Evolutionary conservation across 2,797 vertebrate species (phyloP).

Genomic region (Rhabdomys pumilio): DNA sequence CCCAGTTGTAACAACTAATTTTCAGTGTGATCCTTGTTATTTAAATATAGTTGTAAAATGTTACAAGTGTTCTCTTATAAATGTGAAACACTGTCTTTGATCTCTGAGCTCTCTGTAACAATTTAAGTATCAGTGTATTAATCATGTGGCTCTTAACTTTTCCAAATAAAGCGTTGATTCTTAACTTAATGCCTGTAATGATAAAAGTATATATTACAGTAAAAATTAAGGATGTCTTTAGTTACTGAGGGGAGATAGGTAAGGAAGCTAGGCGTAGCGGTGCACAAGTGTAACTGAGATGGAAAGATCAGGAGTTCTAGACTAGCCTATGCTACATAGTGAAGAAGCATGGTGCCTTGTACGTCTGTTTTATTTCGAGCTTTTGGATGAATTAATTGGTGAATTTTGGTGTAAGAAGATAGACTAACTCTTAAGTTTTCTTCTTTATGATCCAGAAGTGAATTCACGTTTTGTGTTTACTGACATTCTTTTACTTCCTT

Average conservation of each 20-base stretch:
- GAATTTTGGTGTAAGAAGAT: background rate
- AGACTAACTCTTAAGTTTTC: background rate
- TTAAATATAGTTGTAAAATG: background rate
- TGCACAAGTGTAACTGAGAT: too few relatives aligned
- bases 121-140: background rate
- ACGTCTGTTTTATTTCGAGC: background rate
- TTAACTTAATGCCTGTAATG: background rate
- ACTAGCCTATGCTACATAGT: background rate
- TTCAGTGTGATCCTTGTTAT: background rate
- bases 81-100: background rate
- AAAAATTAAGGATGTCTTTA: background rate
- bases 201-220: background rate
- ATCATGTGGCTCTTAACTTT: background rate
- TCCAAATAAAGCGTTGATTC: background rate
- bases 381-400: slow-evolving; percentile 10
- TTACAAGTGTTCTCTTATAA: background rate
- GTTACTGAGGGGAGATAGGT: background rate
- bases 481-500: slow-evolving; percentile 6
- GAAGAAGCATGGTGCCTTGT: background rate
- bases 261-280: background rate
- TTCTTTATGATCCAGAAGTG: background rate
- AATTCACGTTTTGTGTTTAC: background rate
- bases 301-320: background rate
- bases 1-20: background rate
- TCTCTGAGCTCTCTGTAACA: background rate